Percentiles rank a stretch among this genome's conserved stretches.
These are phyloP conservation scores for Gnatocerus cornutus DNA, from an alignment of 2,888 invertebrate species.

Conservation along the genomic window DNA sequence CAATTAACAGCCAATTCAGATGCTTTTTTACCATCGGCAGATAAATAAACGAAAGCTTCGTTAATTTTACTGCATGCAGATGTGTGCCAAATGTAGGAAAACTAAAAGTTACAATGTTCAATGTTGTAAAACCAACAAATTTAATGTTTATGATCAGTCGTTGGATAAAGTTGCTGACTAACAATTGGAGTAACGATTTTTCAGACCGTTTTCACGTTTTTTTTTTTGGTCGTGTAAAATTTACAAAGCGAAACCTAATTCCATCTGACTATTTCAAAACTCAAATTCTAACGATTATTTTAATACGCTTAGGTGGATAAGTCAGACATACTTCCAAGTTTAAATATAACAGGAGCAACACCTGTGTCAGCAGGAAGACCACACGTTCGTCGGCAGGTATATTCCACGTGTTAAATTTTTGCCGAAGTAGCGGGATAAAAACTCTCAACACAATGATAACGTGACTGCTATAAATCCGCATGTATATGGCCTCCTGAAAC, in stretches of 20 bases:
- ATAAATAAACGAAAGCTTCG: neutral
- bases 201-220: neutral
- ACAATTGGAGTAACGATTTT: neutral
- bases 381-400: slow-evolving; percentile 54
- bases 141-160: neutral
- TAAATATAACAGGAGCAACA: slow-evolving; percentile 16
- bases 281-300: neutral
- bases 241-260: slow-evolving; percentile 1
- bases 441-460: slow-evolving; percentile 65
- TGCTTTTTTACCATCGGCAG: neutral
- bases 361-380: slow-evolving; percentile 52
- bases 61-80: slow-evolving; percentile 1
- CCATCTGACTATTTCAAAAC: neutral
- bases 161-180: neutral
- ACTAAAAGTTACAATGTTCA: neutral
- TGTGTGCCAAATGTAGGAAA: neutral
- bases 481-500: slow-evolving; percentile 64
- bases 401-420: slow-evolving; percentile 61
- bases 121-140: neutral
- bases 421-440: slow-evolving; percentile 54
- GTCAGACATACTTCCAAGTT: neutral
- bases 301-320: slow-evolving; percentile 4
- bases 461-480: slow-evolving; percentile 66
- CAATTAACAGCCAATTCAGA: no score
- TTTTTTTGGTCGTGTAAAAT: neutral